These are phyloP conservation scores for Polymixis flavicincta DNA, from an alignment of 2,888 invertebrate species.

Conservation along the genomic window DNA sequence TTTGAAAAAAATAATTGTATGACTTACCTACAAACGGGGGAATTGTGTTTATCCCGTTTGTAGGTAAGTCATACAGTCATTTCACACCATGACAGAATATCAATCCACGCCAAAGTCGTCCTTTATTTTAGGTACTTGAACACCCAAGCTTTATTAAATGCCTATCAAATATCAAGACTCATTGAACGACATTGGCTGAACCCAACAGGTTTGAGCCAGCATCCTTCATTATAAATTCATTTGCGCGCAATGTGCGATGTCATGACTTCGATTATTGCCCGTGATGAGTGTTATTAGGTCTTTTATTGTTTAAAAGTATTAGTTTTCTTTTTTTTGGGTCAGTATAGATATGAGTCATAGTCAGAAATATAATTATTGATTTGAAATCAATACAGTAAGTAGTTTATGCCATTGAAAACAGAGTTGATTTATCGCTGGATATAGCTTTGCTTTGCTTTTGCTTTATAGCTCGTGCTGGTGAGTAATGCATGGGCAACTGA, in stretches of 20 bases:
- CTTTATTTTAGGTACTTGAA: neutral
- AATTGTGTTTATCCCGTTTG: too few relatives aligned
- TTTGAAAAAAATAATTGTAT: too few relatives aligned
- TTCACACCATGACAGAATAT: too few relatives aligned
- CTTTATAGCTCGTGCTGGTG: neutral
- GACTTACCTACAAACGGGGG: too few relatives aligned
- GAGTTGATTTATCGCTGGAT: neutral
- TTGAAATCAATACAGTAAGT: constrained; percentile 17
- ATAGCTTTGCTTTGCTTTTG: too few relatives aligned
- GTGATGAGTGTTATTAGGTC: constrained; percentile 80
- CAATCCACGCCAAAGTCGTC: neutral
- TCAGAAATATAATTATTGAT: constrained; percentile 20
- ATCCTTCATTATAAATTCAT: constrained; percentile 84
- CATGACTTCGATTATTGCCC: constrained; percentile 84
- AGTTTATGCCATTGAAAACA: neutral
- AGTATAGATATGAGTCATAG: constrained; percentile 63
- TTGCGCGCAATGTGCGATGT: constrained; percentile 82
- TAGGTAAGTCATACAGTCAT: too few relatives aligned
- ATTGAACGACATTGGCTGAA: constrained; percentile 47
- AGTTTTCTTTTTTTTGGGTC: constrained; percentile 77
- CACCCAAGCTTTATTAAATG: constrained; percentile 3
- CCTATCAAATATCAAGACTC: constrained; percentile 48
- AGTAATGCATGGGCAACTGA: too few relatives aligned
- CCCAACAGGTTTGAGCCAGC: constrained; percentile 51
- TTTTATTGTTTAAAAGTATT: constrained; percentile 83